Base-by-base conservation (phyloP, 2,797 vertebrate genomes). In the Neosilurus hyrtlii region DNA sequence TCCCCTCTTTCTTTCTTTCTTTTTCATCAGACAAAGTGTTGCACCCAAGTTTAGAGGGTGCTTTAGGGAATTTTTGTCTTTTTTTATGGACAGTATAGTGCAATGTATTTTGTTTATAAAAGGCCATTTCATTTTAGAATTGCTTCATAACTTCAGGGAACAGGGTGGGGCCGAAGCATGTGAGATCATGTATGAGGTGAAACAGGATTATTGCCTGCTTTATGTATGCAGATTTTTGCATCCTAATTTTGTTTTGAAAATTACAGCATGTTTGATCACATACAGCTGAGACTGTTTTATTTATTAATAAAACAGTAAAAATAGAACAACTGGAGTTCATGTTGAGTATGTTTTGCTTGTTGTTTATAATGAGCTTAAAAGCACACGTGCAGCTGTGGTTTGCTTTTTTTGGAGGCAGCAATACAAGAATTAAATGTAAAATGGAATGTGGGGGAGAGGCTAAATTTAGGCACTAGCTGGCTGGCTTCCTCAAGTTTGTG, bases 1-100 rank as follows among this genome's bases (percentile, higher is more conserved):
- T 97, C 96, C 43, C 43, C 43, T 5, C 43, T 43, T 43, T 43
- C 4, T 43, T 43, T 43, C 43, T 43, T 43, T 43, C 43, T 97
- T 97, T 96, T 97, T 98, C 97, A 96, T 97, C 96, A 97, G 96
- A 97, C 97, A 98, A 98, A 98, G 97, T 98, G 97, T 97, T 97
- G 97, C 96, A 94, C 95, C 95, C 95, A 95, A 95, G 97, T 97
- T 96, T 98, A 96, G 95, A 97, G 96, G 97, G 97, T 97, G 97
- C 96, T 95, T 97, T 92, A 8, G 77, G 70, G 35, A 67, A 61
- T 86, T 94, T 86, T 51, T 51, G 59, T 52, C 30, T 30, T n/a
- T 86, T 95, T 95, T 95, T 94, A 94, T 94, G 93, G 93, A 91
- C 94, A 93, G 93, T 95, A 94, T 96, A 97, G 96, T 95, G 95